Base-by-base conservation (phyloP, 2,113 vertebrate species). In the Gasterosteus nipponicus region DNA sequence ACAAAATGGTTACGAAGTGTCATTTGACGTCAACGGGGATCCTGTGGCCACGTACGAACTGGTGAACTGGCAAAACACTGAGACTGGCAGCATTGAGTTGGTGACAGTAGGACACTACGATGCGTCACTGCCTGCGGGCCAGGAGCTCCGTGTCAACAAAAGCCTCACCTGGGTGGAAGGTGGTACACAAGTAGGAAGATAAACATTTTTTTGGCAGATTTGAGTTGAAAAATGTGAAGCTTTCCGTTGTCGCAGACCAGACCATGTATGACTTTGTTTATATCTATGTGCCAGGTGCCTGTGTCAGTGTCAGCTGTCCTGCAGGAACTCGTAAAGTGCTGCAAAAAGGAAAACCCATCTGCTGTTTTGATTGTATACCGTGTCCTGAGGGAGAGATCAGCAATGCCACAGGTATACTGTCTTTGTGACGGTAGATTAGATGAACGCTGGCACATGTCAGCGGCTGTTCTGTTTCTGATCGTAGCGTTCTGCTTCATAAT, bases 381-480 rank as follows among this genome's bases (percentile, higher is more conserved):
- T 93, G 93, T 84, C 88, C 91, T 54, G 92, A 95, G 7, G 93
- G 93, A 76, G 92, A 94, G 70, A 93, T 94, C n/a, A 94, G 90
- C 35, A 94, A 92, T 67, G 63, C 46, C 1, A 92, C 92, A 91
- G 92, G 93, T 93, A 7, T 33, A 85, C 6, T 51, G 26, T 33
- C 11, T 31, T n/a, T 47, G 38, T 1, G 2, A 8, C 5, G 6
- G 1, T 5, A 19, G 41, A 29, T 63, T 14, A 54, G 10, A 5
- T 4, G 7, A 6, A 54, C 5, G 9, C n/a, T 54, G n/a, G n/a
- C 51, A 54, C 51, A 54, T 54, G 4, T 54, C 11, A 12, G n/a
- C 3, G 4, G n/a, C 7, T 3, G n/a, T 4, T n/a, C 8, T 3
- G 3, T 51, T 51, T 9, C 8, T 51, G 49, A 51, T 18, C 10